Percentiles rank a stretch among this genome's conserved stretches.
These are phyloP conservation scores for Chondrilla cf. caribensis DNA, from an alignment of 37 sponge, comb jelly and placozoan genomes.

Conservation along the genomic window DNA sequence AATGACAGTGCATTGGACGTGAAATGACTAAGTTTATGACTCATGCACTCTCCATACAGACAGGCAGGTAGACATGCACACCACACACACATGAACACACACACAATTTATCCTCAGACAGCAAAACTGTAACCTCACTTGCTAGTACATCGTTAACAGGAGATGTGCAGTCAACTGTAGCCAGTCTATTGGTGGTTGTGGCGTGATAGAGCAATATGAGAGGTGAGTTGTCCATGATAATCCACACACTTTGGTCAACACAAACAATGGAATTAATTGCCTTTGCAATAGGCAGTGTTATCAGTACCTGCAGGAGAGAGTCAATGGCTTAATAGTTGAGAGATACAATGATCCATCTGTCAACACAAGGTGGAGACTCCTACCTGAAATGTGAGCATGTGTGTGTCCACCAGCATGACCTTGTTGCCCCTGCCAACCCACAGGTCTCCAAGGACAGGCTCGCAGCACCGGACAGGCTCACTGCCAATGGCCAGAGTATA, in stretches of 20 bases:
- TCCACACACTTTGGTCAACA: slow-evolving; percentile 41
- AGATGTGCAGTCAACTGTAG: slow-evolving; percentile 48
- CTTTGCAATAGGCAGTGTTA: slow-evolving; percentile 34
- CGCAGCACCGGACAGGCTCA: slow-evolving; percentile 19
- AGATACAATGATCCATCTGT: no score
- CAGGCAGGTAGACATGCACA: no score
- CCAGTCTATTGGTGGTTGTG: slow-evolving; percentile 32
- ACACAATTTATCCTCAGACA: no score
- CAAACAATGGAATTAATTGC: slow-evolving; percentile 19
- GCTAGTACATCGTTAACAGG: slow-evolving; percentile 40
- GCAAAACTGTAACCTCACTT: no score
- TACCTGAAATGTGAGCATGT: slow-evolving; percentile 19
- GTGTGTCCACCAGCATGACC: slow-evolving; percentile 17
- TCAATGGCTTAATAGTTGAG: no score
- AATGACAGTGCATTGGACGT: no score
- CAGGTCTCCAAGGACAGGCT: slow-evolving; percentile 18
- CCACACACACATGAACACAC: no score
- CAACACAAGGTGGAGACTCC: no score
- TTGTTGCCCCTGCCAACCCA: slow-evolving; percentile 24
- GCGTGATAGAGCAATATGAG: slow-evolving; percentile 47
- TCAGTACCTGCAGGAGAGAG: slow-evolving; percentile 24
- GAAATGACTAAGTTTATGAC: no score
- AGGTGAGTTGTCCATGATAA: slow-evolving; percentile 26
- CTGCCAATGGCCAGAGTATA: not conserved
- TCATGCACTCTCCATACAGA: no score